phyloP scores from a whole-genome alignment of 2,888 invertebrate species.

The Euproctis similis region DNA sequence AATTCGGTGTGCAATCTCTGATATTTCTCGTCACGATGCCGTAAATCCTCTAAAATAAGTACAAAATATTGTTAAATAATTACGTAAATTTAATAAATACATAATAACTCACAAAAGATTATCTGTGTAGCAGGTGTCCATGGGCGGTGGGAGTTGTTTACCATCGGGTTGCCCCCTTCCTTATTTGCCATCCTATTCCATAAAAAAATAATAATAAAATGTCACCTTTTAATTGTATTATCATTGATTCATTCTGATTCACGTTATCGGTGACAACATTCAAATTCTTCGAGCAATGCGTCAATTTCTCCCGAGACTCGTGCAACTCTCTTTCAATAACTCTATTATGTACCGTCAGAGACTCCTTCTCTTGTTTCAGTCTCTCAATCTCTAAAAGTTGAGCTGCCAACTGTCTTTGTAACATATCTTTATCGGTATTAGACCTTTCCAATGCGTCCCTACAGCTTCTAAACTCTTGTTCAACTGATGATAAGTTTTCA shows the following conservation, averaged over 20 bases:
- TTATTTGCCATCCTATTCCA: too few species aligned
- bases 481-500: slow-evolving; percentile 77
- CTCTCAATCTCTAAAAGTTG: slow-evolving; percentile 83
- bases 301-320: slow-evolving; percentile 80
- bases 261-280: slow-evolving; percentile 81
- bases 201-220: too few species aligned
- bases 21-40: slow-evolving; percentile 81
- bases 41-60: slow-evolving; percentile 83
- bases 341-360: slow-evolving; percentile 82
- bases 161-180: too few species aligned
- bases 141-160: too few species aligned
- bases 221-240: slow-evolving; percentile 81
- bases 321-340: slow-evolving; percentile 83
- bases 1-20: slow-evolving; percentile 80
- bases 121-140: too few species aligned
- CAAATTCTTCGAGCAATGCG: slow-evolving; percentile 78
- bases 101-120: too few species aligned
- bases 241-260: slow-evolving; percentile 80
- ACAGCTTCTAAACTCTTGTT: slow-evolving; percentile 80
- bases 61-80: background rate
- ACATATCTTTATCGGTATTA: slow-evolving; percentile 81
- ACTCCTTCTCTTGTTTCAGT: slow-evolving; percentile 85
- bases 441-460: slow-evolving; percentile 80
- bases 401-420: slow-evolving; percentile 82
- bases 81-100: too few species aligned